Evolutionary conservation across 2,888 invertebrate species (phyloP), one percentile per base, ranked within the genome.

Genomic region (Stenolophus ochropezus): DNA sequence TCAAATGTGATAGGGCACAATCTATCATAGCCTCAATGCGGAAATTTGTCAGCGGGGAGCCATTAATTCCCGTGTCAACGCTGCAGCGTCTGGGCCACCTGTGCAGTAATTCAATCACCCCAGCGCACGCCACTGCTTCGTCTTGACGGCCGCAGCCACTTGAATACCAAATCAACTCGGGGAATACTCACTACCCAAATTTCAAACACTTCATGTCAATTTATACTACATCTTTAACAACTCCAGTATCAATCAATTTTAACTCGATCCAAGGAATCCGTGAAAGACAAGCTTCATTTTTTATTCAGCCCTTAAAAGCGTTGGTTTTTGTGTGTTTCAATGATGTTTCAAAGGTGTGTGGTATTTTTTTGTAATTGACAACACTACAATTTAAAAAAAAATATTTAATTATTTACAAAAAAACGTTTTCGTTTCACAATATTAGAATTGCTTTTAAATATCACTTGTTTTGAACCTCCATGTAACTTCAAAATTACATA

Each of bases 31-130:
- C 47, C 21, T 69, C 42, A 69, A 20, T 47, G 18, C 11, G 73
- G 49, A 49, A 73, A 73, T 73, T 73, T 73, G 73, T 73, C 73
- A 49, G 47, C 73, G n/a, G 73, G 49, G 73, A 49, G 27, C 73
- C 49, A 73, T 73, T 73, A 73, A 73, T 73, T 49, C 49, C 14
- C 49, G 4, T 49, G 73, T 73, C 73, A 49, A 73, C 49, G 47
- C 11, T 73, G 73, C 73, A 73, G 16, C 47, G 49, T 73, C 49
- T 20, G 1, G 20, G 27, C 73, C 73, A 73, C 73, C 73, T 73
- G 73, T 73, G 73, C 49, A 23, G 73, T 73, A 49, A 73, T 73
- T 73, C 73, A 73, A 73, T 73, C 47, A 49, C n/a, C 33, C 33
- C 11, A 8, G 2, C 33, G 33, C 33, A 42, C 23, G 14, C 11